Percentiles rank a stretch among this genome's conserved stretches.
These are phyloP conservation scores for Rhinogobius similis DNA, from an alignment of 2,113 vertebrate species.

Conservation along the genomic window DNA sequence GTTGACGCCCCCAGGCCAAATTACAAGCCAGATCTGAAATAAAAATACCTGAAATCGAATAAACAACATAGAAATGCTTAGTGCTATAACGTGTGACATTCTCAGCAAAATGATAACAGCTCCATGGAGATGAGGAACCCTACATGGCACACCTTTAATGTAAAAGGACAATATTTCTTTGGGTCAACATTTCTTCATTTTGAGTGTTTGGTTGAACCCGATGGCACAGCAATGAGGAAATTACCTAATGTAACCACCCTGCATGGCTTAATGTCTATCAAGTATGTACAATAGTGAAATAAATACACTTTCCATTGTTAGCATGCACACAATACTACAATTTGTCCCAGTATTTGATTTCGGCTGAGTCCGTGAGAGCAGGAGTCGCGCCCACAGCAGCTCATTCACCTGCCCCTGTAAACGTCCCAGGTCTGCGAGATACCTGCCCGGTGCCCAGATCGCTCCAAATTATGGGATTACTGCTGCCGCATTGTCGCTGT, in stretches of 20 bases:
- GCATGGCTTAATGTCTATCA: not conserved
- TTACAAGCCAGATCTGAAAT: too few species aligned
- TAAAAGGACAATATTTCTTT: too few species aligned
- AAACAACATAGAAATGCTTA: not conserved
- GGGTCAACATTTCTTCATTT: not conserved
- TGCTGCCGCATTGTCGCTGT: conserved; percentile 23
- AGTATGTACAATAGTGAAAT: conserved; percentile 1
- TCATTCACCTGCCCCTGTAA: not conserved
- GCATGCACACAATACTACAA: conserved; percentile 4
- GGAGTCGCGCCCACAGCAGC: not conserved
- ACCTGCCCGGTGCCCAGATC: conserved; percentile 16
- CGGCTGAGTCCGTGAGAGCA: not conserved
- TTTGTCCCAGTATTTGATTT: conserved; percentile 9
- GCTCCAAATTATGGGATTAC: conserved; percentile 44
- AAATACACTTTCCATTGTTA: conserved; percentile 10
- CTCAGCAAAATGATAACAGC: too few species aligned
- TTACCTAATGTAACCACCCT: not conserved
- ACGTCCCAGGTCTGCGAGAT: not conserved
- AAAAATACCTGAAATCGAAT: not conserved
- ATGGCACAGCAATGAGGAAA: not conserved
- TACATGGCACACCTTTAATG: too few species aligned
- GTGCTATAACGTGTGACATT: not conserved
- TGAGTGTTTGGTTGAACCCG: not conserved
- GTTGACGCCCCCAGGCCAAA: too few species aligned
- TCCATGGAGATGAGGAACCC: too few species aligned